Evolutionary conservation across 2,888 invertebrate species (phyloP).

Genomic region (Onthophagus sagittarius): DNA sequence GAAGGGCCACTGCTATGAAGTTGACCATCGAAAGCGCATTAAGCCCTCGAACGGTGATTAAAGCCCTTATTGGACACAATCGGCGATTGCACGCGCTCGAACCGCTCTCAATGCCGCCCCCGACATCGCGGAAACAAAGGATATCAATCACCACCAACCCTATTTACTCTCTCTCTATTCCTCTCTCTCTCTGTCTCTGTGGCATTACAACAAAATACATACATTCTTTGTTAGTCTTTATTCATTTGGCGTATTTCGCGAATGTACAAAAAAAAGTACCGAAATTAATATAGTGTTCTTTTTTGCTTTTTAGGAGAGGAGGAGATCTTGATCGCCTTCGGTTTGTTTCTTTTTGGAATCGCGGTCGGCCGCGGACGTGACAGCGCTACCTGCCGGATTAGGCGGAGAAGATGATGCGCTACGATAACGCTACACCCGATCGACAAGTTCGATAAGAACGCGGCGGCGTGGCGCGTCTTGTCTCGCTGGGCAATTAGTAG

Average conservation of each 20-base stretch:
- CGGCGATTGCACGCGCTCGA: conserved; percentile 15
- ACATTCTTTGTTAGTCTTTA: neutral
- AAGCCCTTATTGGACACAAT: conserved; percentile 32
- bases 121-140: conserved; percentile 16
- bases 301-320: neutral
- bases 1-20: conserved; percentile 20
- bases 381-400: conserved; percentile 13
- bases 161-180: neutral
- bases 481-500: conserved; percentile 10
- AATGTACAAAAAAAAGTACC: neutral
- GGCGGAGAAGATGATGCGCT: conserved; percentile 5
- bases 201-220: too few species aligned
- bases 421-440: conserved; percentile 4
- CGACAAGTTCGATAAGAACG: conserved; percentile 5
- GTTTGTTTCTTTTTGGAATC: neutral
- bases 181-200: neutral
- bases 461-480: neutral
- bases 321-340: neutral
- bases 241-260: neutral
- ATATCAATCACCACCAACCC: conserved; percentile 17
- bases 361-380: neutral
- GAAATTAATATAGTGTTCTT: neutral
- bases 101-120: conserved; percentile 1
- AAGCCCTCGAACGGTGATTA: conserved; percentile 36
- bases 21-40: conserved; percentile 31